A percentile compares a stretch with the other conserved stretches of the same genome.
Evolutionary conservation across 2,113 vertebrate species (phyloP).

Genomic region (Python bivittatus): DNA sequence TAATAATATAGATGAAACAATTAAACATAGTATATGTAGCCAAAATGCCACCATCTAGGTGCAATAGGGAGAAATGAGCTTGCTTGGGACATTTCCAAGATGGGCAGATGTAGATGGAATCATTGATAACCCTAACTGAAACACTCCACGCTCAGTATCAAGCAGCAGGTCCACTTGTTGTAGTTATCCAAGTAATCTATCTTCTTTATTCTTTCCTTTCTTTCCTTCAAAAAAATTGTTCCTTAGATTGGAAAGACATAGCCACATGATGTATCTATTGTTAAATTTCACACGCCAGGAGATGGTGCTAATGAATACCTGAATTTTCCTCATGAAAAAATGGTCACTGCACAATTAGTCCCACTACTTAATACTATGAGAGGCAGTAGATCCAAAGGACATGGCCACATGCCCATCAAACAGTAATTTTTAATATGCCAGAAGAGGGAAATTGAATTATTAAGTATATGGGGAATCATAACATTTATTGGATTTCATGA

Average conservation of each 20-base stretch:
- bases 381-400: background rate
- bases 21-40: background rate
- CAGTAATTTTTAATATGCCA: background rate
- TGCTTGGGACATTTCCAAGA: background rate
- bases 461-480: background rate
- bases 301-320: background rate
- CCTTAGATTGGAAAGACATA: background rate
- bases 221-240: background rate
- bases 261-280: background rate
- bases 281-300: background rate
- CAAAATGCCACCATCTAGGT: background rate
- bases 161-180: background rate
- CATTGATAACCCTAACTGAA: background rate
- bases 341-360: background rate
- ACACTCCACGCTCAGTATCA: background rate
- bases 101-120: background rate
- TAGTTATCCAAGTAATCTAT: background rate
- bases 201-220: background rate
- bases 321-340: background rate
- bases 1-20: background rate
- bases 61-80: background rate
- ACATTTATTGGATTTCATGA: background rate
- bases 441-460: background rate
- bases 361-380: background rate
- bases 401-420: background rate